Evolutionary conservation across 2,797 vertebrate genomes (phyloP), one percentile per base, ranked within the genome.

Genomic region (Etheostoma perlongum): DNA sequence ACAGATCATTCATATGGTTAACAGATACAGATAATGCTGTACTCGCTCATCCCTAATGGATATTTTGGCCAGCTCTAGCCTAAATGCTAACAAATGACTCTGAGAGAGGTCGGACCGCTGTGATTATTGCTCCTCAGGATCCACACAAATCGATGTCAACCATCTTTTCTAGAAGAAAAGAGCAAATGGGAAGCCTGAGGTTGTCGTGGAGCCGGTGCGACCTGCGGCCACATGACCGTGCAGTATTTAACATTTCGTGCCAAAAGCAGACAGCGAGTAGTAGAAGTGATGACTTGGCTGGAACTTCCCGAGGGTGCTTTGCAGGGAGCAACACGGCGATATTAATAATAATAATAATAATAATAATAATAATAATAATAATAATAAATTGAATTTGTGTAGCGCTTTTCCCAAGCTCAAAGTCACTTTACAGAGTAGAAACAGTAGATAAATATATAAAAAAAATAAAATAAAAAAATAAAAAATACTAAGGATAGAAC

Each of bases 91-190:
- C 74, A 85, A 77, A 83, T 82, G 67, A 77, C 44, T 72, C 46
- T 82, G 85, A 87, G 73, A 67, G n/a, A n/a, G n/a, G 63, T 54
- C 73, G 80, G 80, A 71, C 67, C 55, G 27, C 49, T 62, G 61
- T 72, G 72, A 85, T 87, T 85, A 85, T 79, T 73, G 63, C 70
- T 82, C 74, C 63, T 87, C 61, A 62, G 70, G 63, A 79, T 72
- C 74, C 57, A 25, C 72, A 60, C 33, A 60, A 70, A 88, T 87
- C 69, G 2, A 87, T 76, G 66, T n/a, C 36, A 62, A 54, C 27
- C 8, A 25, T 51, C 44, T 61, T 62, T 78, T 55, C 27, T 23
- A 11, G 62, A 30, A 33, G 72, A 60, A 74, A 53, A 70, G 63
- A 57, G 65, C 69, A 59, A 76, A 78, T 23, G 15, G n/a, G 69